These are phyloP conservation scores for Ispidina picta DNA, from an alignment of 2,797 vertebrate species.

Conservation along the genomic window DNA sequence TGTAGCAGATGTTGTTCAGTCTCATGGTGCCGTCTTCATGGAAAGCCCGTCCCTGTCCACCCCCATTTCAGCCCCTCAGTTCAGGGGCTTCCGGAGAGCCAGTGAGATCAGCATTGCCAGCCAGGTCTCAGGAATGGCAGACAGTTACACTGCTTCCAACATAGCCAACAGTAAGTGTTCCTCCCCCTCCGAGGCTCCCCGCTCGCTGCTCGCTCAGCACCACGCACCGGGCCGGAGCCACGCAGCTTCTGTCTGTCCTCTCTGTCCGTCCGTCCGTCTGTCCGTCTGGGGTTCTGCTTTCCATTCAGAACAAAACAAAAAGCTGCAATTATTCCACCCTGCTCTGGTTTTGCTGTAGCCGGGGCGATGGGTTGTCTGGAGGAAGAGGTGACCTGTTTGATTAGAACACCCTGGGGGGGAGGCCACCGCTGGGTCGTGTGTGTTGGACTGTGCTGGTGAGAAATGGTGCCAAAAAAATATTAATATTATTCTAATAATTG, in stretches of 20 bases:
- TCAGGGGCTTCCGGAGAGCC: slow-evolving; percentile 91
- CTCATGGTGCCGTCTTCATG: slow-evolving; percentile 93
- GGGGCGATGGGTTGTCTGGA: accelerated
- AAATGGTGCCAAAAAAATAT: neutral
- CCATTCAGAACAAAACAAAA: neutral
- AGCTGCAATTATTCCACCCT: neutral
- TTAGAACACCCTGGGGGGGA: neutral
- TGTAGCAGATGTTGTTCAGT: slow-evolving; percentile 96
- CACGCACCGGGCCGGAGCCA: neutral
- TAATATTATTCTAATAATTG: neutral
- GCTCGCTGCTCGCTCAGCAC: neutral
- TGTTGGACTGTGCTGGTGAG: neutral
- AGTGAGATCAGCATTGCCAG: slow-evolving; percentile 98
- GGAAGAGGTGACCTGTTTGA: neutral
- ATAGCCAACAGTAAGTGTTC: slow-evolving; percentile 96
- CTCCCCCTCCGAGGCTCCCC: neutral
- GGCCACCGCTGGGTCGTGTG: neutral
- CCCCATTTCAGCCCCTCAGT: slow-evolving; percentile 85
- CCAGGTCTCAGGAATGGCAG: slow-evolving; percentile 98
- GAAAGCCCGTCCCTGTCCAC: slow-evolving; percentile 91
- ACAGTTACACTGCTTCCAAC: slow-evolving; percentile 95
- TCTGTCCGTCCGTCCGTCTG: neutral
- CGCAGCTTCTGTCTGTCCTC: neutral
- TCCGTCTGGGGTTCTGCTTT: neutral
- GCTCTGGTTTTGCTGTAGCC: accelerated